Evolutionary conservation across 1,140 invertebrate genomes (phyloP), one percentile per base, ranked within the genome.

Genomic region (Nixonia krombeini): DNA sequence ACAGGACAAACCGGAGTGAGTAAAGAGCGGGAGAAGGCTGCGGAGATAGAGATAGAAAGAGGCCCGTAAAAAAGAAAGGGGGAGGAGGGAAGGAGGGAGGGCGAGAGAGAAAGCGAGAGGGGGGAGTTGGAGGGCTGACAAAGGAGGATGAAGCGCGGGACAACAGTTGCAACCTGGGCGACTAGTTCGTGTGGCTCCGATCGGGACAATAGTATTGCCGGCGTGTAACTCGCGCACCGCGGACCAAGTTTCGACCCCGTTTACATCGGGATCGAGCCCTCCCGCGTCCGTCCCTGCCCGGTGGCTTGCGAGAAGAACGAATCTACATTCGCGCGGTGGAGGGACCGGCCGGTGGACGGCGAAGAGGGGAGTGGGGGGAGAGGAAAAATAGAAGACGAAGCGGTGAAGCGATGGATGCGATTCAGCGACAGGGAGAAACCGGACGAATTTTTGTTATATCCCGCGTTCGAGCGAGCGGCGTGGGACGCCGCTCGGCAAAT

Each of bases 171-270:
- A 16, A 49, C 41, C 59, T 44, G 49, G 57, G 56, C 61, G 37
- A 51, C 61, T 35, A 49, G 28, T 41, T 49, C 66, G 73, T 74
- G 66, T 76, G 70, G 68, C 71, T 61, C 65, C 40, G 61, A 46
- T 50, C 15, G 31, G 73, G 76, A 77, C 76, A 79, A 80, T 78
- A 73, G 57, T 74, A 76, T 73, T 57, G 46, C 67, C 51, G 42
- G 57, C 40, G 21, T 21, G 41, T 52, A 46, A 56, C 46, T 47
- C 67, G 21, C 26, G 12, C 50, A 37, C 7, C 49, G 65, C 55
- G 57, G 62, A 78, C 74, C 49, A 77, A 78, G 78, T 75, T 78
- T 82, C 67, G 70, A 68, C 77, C 56, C 73, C 53, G 73, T 79
- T 80, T 76, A 78, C 72, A 77, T 67, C 64, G 51, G 35, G 42